Evolutionary conservation across 2,888 invertebrate species (phyloP).

Genomic region (Heteromurus nitidus): DNA sequence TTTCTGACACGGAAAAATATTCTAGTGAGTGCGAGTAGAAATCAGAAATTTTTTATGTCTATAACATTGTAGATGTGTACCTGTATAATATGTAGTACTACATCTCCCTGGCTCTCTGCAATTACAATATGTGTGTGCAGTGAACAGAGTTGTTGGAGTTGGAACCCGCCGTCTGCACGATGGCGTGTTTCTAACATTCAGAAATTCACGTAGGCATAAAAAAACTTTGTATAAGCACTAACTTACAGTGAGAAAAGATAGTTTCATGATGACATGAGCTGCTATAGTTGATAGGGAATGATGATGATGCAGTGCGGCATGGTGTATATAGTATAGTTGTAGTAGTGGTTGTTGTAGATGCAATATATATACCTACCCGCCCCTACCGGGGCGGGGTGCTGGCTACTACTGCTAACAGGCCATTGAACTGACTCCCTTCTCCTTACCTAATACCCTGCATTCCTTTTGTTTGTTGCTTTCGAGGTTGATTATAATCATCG

Average conservation of each 20-base stretch:
- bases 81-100: too few relatives aligned
- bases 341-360: background rate
- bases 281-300: background rate
- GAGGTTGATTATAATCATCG: constrained; percentile 24
- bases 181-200: constrained; percentile 25
- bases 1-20: too few relatives aligned
- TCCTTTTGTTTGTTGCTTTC: constrained; percentile 10
- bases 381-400: constrained; percentile 47
- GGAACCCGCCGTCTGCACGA: constrained; percentile 3
- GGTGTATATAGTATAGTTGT: constrained; percentile 1
- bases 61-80: constrained; percentile 1
- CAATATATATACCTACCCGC: constrained; percentile 37
- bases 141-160: constrained; percentile 8
- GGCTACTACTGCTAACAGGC: constrained; percentile 44
- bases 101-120: too few relatives aligned
- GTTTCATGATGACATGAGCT: constrained; percentile 2
- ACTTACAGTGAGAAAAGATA: constrained; percentile 12
- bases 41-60: too few relatives aligned
- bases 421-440: constrained; percentile 59
- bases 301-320: background rate
- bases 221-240: too few relatives aligned
- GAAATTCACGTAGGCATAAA: constrained; percentile 8
- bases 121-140: background rate
- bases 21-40: too few relatives aligned
- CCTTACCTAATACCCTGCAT: constrained; percentile 57